Conservation (phyloP, 1,140 invertebrate genomes). For the Phymorhynchus buccinoides region DNA sequence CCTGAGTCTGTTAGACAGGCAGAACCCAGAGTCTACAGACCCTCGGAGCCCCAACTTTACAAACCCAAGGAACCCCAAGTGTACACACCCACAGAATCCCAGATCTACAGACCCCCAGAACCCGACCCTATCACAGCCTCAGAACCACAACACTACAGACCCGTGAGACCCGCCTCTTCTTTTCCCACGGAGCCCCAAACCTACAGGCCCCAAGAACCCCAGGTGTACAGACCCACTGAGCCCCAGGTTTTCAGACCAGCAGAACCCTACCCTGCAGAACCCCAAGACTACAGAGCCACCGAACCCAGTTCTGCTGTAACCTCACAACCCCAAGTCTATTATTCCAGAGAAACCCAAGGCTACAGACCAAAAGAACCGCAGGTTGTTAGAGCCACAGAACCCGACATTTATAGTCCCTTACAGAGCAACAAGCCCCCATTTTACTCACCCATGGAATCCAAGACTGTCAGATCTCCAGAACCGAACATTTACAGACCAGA, state of each 20-base stretch:
- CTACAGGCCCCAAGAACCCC: constrained; percentile 16
- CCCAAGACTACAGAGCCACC: neutral
- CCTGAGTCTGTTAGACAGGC: neutral
- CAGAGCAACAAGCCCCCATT: too few relatives aligned
- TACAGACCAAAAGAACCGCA: constrained; percentile 36
- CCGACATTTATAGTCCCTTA: too few relatives aligned
- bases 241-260: constrained; percentile 40
- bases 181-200: constrained; percentile 38
- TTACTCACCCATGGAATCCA: too few relatives aligned
- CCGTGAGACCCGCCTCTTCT: too few relatives aligned
- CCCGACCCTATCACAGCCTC: constrained; percentile 13
- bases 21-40: neutral
- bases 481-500: too few relatives aligned
- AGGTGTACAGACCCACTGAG: constrained; percentile 19
- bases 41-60: neutral
- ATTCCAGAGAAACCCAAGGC: constrained; percentile 30
- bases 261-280: neutral
- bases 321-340: neutral
- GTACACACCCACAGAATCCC: constrained; percentile 14
- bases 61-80: neutral
- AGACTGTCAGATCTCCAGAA: too few relatives aligned
- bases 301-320: too few relatives aligned
- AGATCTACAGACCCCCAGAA: constrained; percentile 19
- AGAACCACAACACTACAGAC: constrained; percentile 6
- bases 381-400: too few relatives aligned